Evolutionary conservation across 2,797 vertebrate genomes (phyloP), one percentile per base, ranked within the genome.

Genomic region (Hirundo rustica): DNA sequence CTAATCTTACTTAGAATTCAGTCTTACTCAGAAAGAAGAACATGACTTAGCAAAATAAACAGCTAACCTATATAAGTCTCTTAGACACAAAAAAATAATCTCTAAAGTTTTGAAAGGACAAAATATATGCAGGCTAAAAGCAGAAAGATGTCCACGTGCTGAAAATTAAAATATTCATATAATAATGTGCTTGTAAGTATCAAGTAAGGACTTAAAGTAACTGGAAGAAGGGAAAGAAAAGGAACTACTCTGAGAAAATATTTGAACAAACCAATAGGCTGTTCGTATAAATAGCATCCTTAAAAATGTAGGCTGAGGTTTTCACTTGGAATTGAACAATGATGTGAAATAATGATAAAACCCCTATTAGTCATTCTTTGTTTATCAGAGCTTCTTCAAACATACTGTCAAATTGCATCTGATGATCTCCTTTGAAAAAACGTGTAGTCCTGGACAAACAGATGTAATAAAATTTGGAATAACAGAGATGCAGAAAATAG

Each of bases 331-430:
- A 84, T 62, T 8, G 38, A 92, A 73, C 4, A 78, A 65, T 48
- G 71, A 81, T 48, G 34, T 74, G 29, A 64, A 88, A 54, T 50
- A 85, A 83, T 40, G 34, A 45, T 68, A 61, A 84, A 84, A 47
- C 2, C 17, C 13, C 10, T 19, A 26, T 58, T 68, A 92, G 66
- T 40, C n/a, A 68, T 75, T 58, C 42, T 70, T 71, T 58, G 30
- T 84, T 88, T 92, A 80, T 55, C 58, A 76, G 79, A 78, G 20
- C 14, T 89, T 91, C 51, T 93, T 90, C 51, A 62, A 82, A 47
- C 22, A 40, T 54, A 53, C 7, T 54, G 50, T 66, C n/a, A 86
- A 65, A 89, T 81, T 88, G 26, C 18, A 88, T 74, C 36, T 72
- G n/a, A 74, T 45, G 42, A 61, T 65, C 32, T 67, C 26, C 70